These are phyloP conservation scores for Macropis europaea DNA, from an alignment of 2,888 invertebrate species.

Conservation along the genomic window DNA sequence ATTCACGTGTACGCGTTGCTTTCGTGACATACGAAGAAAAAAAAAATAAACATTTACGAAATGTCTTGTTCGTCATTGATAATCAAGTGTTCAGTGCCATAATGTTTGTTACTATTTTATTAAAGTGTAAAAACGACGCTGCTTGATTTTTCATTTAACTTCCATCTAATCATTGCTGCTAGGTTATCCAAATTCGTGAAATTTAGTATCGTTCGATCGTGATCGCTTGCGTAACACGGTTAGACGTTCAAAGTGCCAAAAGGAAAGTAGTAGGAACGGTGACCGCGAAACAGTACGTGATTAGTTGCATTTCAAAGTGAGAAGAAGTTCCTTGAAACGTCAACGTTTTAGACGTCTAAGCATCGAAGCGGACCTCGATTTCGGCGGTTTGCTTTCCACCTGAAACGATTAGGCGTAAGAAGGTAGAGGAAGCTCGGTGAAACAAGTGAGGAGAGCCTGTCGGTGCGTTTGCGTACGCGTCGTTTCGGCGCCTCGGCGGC, in stretches of 20 bases:
- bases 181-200: background rate
- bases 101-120: background rate
- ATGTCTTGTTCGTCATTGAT: background rate
- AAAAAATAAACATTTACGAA: too few relatives aligned
- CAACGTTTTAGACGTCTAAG: conserved; percentile 23
- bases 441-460: conserved; percentile 4
- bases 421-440: background rate
- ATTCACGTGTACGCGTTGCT: too few relatives aligned
- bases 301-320: background rate
- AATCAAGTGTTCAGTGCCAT: conserved; percentile 20
- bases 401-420: conserved; percentile 27
- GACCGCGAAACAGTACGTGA: background rate
- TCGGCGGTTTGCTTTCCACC: conserved; percentile 34
- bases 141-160: background rate
- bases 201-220: too few relatives aligned
- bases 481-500: conserved; percentile 28
- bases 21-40: too few relatives aligned
- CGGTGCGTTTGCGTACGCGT: conserved; percentile 21
- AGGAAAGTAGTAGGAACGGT: background rate
- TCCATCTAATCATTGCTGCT: background rate
- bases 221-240: background rate
- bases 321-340: conserved; percentile 8
- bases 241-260: conserved; percentile 35
- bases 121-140: background rate
- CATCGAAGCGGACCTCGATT: conserved; percentile 18